A percentile compares a stretch with the other conserved stretches of the same genome.
Evolutionary conservation across 2,113 vertebrate species (phyloP).

Genomic region (Hippocampus abdominalis): DNA sequence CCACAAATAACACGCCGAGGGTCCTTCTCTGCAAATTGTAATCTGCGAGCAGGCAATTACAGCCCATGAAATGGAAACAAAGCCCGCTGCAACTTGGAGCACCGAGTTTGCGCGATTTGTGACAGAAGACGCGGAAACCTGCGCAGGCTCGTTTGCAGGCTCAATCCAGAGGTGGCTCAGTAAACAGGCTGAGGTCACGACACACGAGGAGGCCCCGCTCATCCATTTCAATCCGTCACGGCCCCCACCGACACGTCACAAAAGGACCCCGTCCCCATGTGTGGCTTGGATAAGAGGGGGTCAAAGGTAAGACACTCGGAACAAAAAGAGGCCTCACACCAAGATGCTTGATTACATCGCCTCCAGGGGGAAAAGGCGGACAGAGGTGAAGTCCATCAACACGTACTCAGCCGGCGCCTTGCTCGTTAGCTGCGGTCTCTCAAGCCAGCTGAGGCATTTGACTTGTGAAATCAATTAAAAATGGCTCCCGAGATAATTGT

Average conservation of each 20-base stretch:
- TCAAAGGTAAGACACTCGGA: constrained; percentile 31
- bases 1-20: constrained; percentile 41
- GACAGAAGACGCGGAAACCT: constrained; percentile 29
- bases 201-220: constrained; percentile 14
- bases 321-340: constrained; percentile 29
- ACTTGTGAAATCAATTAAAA: no score
- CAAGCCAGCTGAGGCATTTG: no score
- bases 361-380: constrained; percentile 1
- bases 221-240: constrained; percentile 29
- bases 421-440: background rate
- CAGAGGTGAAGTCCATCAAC: background rate
- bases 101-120: constrained; percentile 35
- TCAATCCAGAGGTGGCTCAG: background rate
- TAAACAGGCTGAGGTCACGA: constrained; percentile 9
- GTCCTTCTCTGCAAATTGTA: background rate
- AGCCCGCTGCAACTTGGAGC: constrained; percentile 28
- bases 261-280: constrained; percentile 6
- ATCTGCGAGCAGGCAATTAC: constrained; percentile 19
- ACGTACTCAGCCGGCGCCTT: background rate
- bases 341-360: constrained; percentile 17
- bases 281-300: constrained; percentile 13
- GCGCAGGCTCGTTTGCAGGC: constrained; percentile 20
- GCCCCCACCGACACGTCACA: constrained; percentile 3
- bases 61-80: background rate
- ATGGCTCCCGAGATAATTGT: no score